phyloP scores from a whole-genome alignment of 2,113 vertebrate genomes.

The Turnix velox region DNA sequence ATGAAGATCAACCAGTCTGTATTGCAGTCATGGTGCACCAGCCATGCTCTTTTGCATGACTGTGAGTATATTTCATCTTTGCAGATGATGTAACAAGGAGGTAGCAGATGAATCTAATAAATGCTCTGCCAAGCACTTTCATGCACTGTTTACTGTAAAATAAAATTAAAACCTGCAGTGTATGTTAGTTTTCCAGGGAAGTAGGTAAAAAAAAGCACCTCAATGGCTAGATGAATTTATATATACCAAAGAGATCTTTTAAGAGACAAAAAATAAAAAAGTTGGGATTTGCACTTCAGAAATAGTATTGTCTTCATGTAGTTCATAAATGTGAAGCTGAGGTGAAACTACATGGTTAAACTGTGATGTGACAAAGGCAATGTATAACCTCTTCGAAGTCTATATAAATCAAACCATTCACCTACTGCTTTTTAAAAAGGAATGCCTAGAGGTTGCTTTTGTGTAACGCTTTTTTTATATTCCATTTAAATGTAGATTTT shows the following conservation, averaged over 20 bases:
- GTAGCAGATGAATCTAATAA: slow-evolving; percentile 16
- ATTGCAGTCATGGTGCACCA: neutral
- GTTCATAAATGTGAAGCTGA: slow-evolving; percentile 9
- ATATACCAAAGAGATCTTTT: neutral
- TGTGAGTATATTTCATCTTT: neutral
- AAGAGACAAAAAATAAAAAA: neutral
- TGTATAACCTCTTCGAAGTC: slow-evolving; percentile 53
- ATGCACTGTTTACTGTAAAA: slow-evolving; percentile 14
- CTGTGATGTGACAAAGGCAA: slow-evolving; percentile 8
- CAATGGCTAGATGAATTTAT: neutral
- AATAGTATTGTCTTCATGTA: slow-evolving; percentile 18
- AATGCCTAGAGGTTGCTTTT: slow-evolving; percentile 47
- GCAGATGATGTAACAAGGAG: neutral
- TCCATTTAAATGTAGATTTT: slow-evolving; percentile 68
- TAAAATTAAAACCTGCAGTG: neutral
- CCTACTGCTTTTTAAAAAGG: slow-evolving; percentile 36
- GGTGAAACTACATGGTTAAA: slow-evolving; percentile 41
- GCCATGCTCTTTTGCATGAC: neutral
- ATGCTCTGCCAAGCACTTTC: neutral
- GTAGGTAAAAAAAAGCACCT: neutral
- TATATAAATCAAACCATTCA: slow-evolving; percentile 55
- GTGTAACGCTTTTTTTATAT: slow-evolving; percentile 16
- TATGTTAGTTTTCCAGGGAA: neutral
- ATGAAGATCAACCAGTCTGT: neutral
- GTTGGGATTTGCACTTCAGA: slow-evolving; percentile 1